Evolutionary conservation across 2,113 vertebrate species (phyloP).

Genomic region (Saccopteryx bilineata): DNA sequence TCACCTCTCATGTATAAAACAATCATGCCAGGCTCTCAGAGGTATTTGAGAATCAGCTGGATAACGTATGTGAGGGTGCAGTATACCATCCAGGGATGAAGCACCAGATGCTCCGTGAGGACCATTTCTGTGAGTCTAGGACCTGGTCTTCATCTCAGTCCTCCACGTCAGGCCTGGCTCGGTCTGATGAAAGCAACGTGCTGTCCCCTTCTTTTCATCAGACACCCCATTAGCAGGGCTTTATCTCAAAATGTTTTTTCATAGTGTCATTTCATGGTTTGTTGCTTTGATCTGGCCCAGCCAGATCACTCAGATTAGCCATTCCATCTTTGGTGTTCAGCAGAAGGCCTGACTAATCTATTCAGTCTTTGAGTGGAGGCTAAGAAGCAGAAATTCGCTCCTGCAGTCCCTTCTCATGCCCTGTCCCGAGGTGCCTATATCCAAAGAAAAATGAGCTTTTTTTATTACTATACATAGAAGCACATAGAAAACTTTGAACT

Average conservation of each 20-base stretch:
- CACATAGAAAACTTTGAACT: not conserved
- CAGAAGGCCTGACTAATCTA: fast-evolving
- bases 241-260: not conserved
- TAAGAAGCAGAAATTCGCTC: not conserved
- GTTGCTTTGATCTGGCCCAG: not conserved
- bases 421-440: not conserved
- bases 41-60: not conserved
- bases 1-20: not conserved
- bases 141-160: not conserved
- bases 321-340: not conserved
- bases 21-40: not conserved
- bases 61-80: not conserved
- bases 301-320: fast-evolving
- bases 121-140: not conserved
- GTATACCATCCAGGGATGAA: fast-evolving
- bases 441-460: not conserved
- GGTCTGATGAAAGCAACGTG: not conserved
- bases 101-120: fast-evolving
- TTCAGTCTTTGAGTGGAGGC: not conserved
- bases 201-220: not conserved
- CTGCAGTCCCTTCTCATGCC: fast-evolving
- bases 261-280: not conserved
- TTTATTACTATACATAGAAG: not conserved
- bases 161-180: not conserved
- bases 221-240: not conserved